These are phyloP conservation scores for Oasisia sp. DNA, from an alignment of 2,888 invertebrate species.

Conservation along the genomic window DNA sequence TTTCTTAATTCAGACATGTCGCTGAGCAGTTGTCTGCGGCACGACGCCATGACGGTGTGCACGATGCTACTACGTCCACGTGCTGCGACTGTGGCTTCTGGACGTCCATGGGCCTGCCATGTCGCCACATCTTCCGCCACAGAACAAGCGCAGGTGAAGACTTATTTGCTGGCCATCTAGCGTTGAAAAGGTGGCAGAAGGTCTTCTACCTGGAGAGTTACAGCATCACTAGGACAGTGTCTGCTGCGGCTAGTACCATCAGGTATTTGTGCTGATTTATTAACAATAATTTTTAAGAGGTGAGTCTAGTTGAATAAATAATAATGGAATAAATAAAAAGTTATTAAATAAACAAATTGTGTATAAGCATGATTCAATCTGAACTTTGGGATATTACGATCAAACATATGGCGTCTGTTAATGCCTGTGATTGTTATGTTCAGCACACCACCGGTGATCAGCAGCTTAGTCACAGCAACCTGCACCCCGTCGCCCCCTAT, in stretches of 20 bases:
- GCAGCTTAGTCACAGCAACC: too few species aligned
- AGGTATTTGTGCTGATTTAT: not conserved
- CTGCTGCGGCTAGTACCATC: not conserved
- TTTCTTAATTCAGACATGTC: not conserved
- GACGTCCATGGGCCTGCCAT: slow-evolving; percentile 33
- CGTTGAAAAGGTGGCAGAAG: not conserved
- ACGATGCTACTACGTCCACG: not conserved
- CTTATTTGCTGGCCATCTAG: not conserved
- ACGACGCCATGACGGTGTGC: not conserved
- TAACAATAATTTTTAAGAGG: too few species aligned
- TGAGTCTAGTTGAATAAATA: too few species aligned
- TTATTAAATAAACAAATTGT: too few species aligned
- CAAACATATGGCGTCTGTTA: too few species aligned
- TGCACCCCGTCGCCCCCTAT: too few species aligned
- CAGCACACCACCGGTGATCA: too few species aligned
- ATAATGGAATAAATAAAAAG: too few species aligned
- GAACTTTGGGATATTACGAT: too few species aligned
- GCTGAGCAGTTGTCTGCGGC: not conserved
- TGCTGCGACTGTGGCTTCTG: slow-evolving; percentile 24
- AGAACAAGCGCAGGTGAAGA: not conserved
- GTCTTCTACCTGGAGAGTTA: not conserved
- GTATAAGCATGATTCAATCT: too few species aligned
- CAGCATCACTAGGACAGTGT: not conserved
- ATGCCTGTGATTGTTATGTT: too few species aligned
- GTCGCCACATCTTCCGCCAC: slow-evolving; percentile 29